Base-by-base conservation (phyloP, 2,888 invertebrate species). In the Girardia tigrina region DNA sequence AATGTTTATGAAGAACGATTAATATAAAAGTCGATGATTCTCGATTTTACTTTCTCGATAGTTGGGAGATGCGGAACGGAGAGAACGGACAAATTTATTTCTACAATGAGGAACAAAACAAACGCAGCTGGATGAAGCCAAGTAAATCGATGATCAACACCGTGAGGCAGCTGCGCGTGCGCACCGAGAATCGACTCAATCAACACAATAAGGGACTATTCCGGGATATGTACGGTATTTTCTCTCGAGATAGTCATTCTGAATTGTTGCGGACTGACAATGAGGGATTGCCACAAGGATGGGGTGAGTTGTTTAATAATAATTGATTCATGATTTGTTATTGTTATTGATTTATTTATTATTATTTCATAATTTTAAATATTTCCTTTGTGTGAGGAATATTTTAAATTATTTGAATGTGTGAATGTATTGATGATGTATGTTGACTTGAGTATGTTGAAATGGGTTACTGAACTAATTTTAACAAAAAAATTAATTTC, bases 41-140 rank as follows among this genome's bases (percentile, higher is more conserved):
- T n/a, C n/a, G n/a, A n/a, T n/a, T n/a, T n/a, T n/a, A 56, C 23
- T 4, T 8, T 56, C 23, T 56, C 56, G 12, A 36, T 56, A 56
- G 56, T 20, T 56, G 56, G 56, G 56, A 56, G 23, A 56, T 56
- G 56, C 4, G 56, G 23, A 56, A 56, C n/a, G 56, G 56, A 56
- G 56, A 56, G 4, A 56, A 56, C 23, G 56, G 56, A 8, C 56
- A 56, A 56, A 56, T 16, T 6, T 56, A 56, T 56, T 56, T 56
- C 56, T 56, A 56, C n/a, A 56, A 56, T 56, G 56, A 56, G 23
- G 8, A 56, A 56, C n/a, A 20, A 4, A 56, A 56, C n/a, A 56
- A 56, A 56, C 56, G 56, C n/a, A 56, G 56, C n/a, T 56, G 56
- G 56, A 56, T 56, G 56, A 56, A 56, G 23, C 56, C 56, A 56